Evolutionary conservation across 2,113 vertebrate genomes (phyloP).

Genomic region (Chloroceryle aenea): DNA sequence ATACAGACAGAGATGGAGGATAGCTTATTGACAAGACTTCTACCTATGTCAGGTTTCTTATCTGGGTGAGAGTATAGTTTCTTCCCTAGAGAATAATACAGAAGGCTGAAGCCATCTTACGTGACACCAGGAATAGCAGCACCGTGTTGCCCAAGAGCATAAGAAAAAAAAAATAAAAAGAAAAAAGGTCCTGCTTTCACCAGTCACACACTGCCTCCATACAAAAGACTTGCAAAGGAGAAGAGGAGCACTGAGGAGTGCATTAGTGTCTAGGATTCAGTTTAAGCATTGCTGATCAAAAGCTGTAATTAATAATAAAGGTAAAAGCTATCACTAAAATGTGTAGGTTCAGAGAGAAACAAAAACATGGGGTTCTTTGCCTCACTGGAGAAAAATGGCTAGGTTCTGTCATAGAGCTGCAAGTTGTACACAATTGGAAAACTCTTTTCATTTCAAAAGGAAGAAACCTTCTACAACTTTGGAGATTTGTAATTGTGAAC

Average conservation of each 20-base stretch:
- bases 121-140: not conserved
- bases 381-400: not conserved
- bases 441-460: not conserved
- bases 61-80: not conserved
- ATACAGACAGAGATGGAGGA: not conserved
- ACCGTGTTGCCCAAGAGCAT: not conserved
- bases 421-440: not conserved
- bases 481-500: not conserved
- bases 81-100: not conserved
- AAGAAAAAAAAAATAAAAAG: not conserved
- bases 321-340: not conserved
- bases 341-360: not conserved
- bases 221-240: not conserved
- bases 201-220: not conserved
- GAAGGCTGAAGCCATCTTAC: not conserved
- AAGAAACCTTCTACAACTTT: not conserved
- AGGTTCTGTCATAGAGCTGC: not conserved
- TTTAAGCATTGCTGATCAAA: not conserved
- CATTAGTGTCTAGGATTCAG: not conserved
- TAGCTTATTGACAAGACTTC: not conserved
- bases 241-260: not conserved
- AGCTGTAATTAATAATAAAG: not conserved
- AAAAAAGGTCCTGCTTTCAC: not conserved
- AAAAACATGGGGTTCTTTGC: not conserved
- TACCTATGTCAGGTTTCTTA: not conserved